Percentiles rank a stretch among this genome's conserved stretches.
These are phyloP conservation scores for Spinus pinus DNA, from an alignment of 2,797 vertebrate species.

Conservation along the genomic window DNA sequence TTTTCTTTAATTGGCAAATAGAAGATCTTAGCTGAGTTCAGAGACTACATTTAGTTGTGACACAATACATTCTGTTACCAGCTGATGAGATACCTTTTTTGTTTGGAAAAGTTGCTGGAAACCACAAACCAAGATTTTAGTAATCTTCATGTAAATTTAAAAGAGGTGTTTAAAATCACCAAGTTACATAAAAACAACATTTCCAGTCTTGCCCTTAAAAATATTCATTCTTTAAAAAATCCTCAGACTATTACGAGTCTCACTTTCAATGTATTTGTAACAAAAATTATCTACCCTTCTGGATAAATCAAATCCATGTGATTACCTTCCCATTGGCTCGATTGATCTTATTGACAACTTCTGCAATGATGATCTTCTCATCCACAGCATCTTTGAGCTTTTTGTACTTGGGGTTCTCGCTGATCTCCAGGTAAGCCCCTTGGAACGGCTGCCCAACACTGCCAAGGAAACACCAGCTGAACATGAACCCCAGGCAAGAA, in stretches of 20 bases:
- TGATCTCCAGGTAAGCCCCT: constrained; percentile 96
- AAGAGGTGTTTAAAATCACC: not conserved
- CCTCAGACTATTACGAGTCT: rapidly evolving
- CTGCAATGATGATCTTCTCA: constrained; percentile 94
- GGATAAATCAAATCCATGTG: not conserved
- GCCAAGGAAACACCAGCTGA: not conserved
- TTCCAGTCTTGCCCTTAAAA: not conserved
- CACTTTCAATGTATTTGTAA: not conserved
- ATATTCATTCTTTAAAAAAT: not conserved
- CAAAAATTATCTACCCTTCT: not conserved
- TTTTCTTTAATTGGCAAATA: not conserved
- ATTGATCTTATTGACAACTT: constrained; percentile 97
- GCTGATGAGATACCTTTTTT: not conserved
- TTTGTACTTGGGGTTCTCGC: constrained; percentile 95
- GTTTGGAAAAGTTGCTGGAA: not conserved
- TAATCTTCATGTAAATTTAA: not conserved
- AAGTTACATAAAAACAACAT: not conserved
- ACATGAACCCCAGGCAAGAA: not conserved
- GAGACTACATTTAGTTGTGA: not conserved
- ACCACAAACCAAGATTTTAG: not conserved
- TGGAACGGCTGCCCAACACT: constrained; percentile 95
- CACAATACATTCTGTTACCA: not conserved
- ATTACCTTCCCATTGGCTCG: constrained; percentile 95
- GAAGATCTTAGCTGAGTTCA: not conserved
- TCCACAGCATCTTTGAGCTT: constrained; percentile 90